These are phyloP conservation scores for Pseudopipra pipra DNA, from an alignment of 2,113 vertebrate species.

Conservation along the genomic window DNA sequence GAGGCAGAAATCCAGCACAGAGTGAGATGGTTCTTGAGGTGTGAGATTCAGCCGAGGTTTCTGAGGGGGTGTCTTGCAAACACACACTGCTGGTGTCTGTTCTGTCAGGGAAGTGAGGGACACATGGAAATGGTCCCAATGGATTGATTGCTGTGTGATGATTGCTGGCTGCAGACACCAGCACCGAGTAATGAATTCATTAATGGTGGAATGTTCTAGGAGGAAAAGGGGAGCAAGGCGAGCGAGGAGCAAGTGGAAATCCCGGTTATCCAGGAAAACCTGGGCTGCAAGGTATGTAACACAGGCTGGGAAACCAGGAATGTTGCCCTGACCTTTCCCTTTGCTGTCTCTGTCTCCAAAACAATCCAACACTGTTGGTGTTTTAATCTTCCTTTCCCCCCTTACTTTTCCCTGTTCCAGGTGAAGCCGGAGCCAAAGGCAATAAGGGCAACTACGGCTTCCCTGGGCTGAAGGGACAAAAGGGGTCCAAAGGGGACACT, in stretches of 20 bases:
- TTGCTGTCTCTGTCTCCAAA: not conserved
- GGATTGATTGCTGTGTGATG: too few species aligned
- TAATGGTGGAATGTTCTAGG: constrained; percentile 72
- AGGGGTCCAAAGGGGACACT: constrained; percentile 83
- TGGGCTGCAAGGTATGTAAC: constrained; percentile 84
- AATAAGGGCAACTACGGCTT: constrained; percentile 83
- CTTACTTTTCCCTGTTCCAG: constrained; percentile 66
- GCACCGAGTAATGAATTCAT: not conserved
- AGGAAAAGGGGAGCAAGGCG: constrained; percentile 88
- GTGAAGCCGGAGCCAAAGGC: constrained; percentile 86
- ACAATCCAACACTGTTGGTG: rapidly evolving
- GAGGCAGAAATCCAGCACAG: not conserved
- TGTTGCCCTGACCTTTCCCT: not conserved
- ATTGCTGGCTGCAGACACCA: not conserved
- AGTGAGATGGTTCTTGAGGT: not conserved
- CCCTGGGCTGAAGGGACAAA: constrained; percentile 81
- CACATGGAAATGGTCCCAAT: not conserved
- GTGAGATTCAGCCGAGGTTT: not conserved
- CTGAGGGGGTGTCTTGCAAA: not conserved
- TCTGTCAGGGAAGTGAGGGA: not conserved
- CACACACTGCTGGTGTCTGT: not conserved
- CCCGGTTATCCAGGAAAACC: constrained; percentile 89
- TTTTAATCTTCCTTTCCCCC: not conserved
- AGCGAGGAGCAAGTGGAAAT: constrained; percentile 77
- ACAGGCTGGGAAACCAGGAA: not conserved